A percentile compares a stretch with the other conserved stretches of the same genome.
Conservation (phyloP, 2,113 vertebrate species). For the Hippocampus zosterae region DNA sequence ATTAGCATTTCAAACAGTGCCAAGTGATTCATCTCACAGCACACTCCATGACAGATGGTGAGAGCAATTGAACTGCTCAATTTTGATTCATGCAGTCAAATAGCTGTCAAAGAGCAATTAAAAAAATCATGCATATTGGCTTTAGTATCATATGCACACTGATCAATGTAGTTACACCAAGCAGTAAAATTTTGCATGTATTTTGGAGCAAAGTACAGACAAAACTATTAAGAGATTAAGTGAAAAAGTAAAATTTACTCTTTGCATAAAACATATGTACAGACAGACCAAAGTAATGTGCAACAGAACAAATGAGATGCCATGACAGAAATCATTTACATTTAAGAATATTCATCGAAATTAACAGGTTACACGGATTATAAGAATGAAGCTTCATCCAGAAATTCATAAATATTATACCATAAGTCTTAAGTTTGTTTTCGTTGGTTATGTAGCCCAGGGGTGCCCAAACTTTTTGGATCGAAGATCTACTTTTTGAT, state of each 20-base stretch:
- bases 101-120: neutral
- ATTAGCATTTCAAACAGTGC: slow-evolving; percentile 47
- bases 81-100: slow-evolving; percentile 20
- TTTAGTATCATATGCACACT: neutral
- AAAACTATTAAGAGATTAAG: neutral
- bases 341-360: neutral
- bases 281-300: no score
- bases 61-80: neutral
- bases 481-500: no score
- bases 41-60: slow-evolving; percentile 31
- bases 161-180: neutral
- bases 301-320: neutral
- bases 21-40: slow-evolving; percentile 32
- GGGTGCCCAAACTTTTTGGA: no score
- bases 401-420: neutral
- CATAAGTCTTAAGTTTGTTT: no score
- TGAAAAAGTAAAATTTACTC: neutral
- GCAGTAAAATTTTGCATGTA: neutral
- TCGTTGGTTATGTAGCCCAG: no score
- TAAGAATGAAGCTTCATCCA: no score
- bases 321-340: neutral
- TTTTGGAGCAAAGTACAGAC: neutral
- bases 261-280: neutral
- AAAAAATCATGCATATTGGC: neutral
- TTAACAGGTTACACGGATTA: neutral